Conservation (phyloP, 2,113 vertebrate species). For the Speoplatyrhinus poulsoni region DNA sequence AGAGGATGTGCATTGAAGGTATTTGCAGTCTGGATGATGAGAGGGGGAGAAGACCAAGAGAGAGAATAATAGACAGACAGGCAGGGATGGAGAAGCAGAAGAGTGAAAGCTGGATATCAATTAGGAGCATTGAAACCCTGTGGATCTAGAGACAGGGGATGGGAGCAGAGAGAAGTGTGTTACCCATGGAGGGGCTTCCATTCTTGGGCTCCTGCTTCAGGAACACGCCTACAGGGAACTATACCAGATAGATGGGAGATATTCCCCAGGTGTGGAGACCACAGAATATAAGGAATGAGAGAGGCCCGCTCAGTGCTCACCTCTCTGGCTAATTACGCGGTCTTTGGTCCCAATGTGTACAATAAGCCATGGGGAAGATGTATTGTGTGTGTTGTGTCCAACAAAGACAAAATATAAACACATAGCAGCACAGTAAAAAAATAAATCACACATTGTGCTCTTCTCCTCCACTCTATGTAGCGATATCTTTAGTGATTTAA, state of each 20-base stretch:
- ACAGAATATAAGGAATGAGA: slow-evolving; percentile 71
- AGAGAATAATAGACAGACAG: slow-evolving; percentile 16
- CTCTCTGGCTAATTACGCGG: slow-evolving; percentile 71
- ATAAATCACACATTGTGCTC: slow-evolving; percentile 11
- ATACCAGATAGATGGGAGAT: slow-evolving; percentile 73
- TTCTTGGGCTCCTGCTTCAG: slow-evolving; percentile 68
- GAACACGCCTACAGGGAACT: slow-evolving; percentile 71
- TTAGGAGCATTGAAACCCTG: slow-evolving; percentile 72
- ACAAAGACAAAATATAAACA: slow-evolving; percentile 40
- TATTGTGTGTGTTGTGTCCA: slow-evolving; percentile 37
- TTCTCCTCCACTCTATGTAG: slow-evolving; percentile 14
- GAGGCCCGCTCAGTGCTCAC: slow-evolving; percentile 59
- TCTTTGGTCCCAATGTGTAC: slow-evolving; percentile 54
- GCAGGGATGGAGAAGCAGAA: neutral
- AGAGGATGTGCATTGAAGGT: slow-evolving; percentile 47
- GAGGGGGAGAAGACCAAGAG: slow-evolving; percentile 12
- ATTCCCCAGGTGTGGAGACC: slow-evolving; percentile 68
- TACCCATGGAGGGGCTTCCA: slow-evolving; percentile 61
- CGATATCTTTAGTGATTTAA: slow-evolving; percentile 58
- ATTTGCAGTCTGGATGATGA: slow-evolving; percentile 43
- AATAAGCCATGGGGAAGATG: slow-evolving; percentile 38
- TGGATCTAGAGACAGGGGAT: slow-evolving; percentile 63
- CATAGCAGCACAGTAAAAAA: slow-evolving; percentile 38
- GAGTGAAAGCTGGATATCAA: slow-evolving; percentile 67
- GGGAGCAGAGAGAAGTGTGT: slow-evolving; percentile 56